Evolutionary conservation across 2,888 invertebrate genomes (phyloP), one percentile per base, ranked within the genome.

Genomic region (Sesamia inferens): DNA sequence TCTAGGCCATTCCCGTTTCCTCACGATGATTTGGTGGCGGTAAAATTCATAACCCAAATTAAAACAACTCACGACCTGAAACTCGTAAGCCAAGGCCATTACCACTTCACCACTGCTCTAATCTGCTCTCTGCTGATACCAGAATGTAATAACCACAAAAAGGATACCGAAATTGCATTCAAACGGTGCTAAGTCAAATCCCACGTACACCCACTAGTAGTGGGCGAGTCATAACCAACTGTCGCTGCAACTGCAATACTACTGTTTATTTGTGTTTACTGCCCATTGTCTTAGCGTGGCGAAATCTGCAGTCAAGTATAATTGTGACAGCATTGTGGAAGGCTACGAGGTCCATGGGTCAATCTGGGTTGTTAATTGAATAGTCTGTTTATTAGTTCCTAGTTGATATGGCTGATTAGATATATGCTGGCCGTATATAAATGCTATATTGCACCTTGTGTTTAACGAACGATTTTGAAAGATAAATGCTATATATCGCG

Each of bases 141-240:
- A 51, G 51, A 51, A 19, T 4, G 3, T 68, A 79, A 70, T 61
- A 81, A 71, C 64, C 57, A 22, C 69, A 55, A 78, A 78, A 81
- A 82, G 78, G 74, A 68, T 67, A 48, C 82, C 44, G 78, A 74
- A 82, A 81, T 59, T 31, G 78, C 54, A 82, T 68, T 82, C 48
- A 51, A 65, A 58, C 71, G 71, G 78, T 74, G 69, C 81, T 81
- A 78, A 81, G 82, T 83, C 81, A 82, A 85, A 80, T 71, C 85
- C 84, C 82, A 85, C 83, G 81, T 83, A 80, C 77, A 64, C 77
- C 69, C 61, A 74, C 73, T 7, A 11, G 10, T 5, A 55, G 85
- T 85, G 74, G 85, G 84, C 84, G 82, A 78, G 71, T 85, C 79
- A 85, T 85, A 85, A 85, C 78, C 55, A 71, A 77, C 79, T 81